Evolutionary conservation across 2,113 vertebrate genomes (phyloP).

Genomic region (Albula goreensis): DNA sequence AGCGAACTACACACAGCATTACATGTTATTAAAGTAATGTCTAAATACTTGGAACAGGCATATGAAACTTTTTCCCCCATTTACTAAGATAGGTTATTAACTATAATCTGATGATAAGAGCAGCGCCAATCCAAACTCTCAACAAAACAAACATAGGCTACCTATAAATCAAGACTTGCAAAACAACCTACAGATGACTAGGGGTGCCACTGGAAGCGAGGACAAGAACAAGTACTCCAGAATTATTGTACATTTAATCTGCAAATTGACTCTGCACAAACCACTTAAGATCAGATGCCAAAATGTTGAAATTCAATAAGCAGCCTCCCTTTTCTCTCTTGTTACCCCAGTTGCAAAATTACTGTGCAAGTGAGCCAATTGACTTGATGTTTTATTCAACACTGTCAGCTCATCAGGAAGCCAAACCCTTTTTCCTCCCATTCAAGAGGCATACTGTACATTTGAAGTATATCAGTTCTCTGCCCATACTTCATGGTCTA

Average conservation of each 20-base stretch:
- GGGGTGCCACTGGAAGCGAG: not conserved
- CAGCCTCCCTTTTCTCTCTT: not conserved
- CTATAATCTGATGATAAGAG: too few species aligned
- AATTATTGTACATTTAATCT: not conserved
- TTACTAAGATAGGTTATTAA: too few species aligned
- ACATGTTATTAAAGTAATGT: constrained; percentile 20
- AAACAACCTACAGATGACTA: not conserved
- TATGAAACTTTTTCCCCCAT: not conserved
- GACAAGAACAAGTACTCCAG: not conserved
- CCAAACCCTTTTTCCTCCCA: too few species aligned
- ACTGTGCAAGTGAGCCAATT: not conserved
- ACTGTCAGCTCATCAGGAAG: not conserved
- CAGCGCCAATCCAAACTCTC: not conserved
- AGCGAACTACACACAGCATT: not conserved
- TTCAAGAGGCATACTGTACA: not conserved
- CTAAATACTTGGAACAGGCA: not conserved
- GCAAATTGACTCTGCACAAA: not conserved
- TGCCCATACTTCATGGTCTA: too few species aligned
- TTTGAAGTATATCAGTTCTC: not conserved
- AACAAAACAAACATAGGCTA: not conserved
- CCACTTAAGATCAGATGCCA: not conserved
- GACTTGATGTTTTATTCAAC: not conserved
- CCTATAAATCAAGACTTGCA: not conserved
- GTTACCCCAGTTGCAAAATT: not conserved
- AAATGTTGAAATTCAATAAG: not conserved